Evolutionary conservation across 2,797 vertebrate species (phyloP), one percentile per base, ranked within the genome.

Genomic region (Hephaestus fuliginosus): DNA sequence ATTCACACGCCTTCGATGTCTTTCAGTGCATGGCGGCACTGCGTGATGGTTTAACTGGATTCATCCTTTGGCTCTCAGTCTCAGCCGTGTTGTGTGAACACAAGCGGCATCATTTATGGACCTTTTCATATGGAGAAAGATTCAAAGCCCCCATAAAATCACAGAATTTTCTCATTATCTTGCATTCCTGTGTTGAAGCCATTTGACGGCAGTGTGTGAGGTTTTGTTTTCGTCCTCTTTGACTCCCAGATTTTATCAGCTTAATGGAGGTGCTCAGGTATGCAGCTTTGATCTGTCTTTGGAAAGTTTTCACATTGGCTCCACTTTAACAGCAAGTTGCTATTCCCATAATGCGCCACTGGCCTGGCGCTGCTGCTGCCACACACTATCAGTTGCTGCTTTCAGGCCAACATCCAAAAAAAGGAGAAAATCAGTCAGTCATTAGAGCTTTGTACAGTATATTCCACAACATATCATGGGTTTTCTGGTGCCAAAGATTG

Each of bases 261-360:
- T 65, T 86, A 91, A 91, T 88, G 85, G 89, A 86, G 85, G 81
- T 4, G 86, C 90, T 88, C 90, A 89, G 93, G 87, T 93, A 92
- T 93, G 90, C 86, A 48, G 86, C 92, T 91, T 92, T 94, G 90
- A 94, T 94, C 90, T 74, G 81, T 69, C 86, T 75, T 74, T 85
- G 84, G 91, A 94, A 90, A 89, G 36, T 91, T 91, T 93, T 93
- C 91, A 93, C 85, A 57, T 90, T 62, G 69, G 86, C 89, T 90
- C 86, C 77, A 90, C 86, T 93, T 92, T 91, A 93, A 77, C 91
- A 85, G 85, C 73, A 39, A 77, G 79, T 83, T 78, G 89, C 74
- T 83, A 89, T 67, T 94, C 90, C 91, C 90, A 87, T 43, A 74
- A 88, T 91, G 90, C 87, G 86, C 68, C 48, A 41, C 77, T 36